A percentile compares a stretch with the other conserved stretches of the same genome.
Evolutionary conservation across 2,113 vertebrate genomes (phyloP).

Genomic region (Sigmodon hispidus): DNA sequence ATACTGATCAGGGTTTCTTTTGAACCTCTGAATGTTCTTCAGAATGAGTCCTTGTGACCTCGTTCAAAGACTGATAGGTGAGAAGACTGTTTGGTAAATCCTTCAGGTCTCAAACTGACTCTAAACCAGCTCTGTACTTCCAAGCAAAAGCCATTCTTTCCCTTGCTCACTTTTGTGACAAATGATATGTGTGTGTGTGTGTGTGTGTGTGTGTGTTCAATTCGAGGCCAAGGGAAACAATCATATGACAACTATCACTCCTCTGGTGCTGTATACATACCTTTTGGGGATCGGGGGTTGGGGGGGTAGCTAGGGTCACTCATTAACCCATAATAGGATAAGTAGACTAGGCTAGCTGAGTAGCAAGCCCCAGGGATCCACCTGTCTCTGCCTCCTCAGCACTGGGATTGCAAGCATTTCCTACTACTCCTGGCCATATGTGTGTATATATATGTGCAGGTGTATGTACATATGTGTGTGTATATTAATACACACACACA

Average conservation of each 20-base stretch:
- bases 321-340: too few relatives aligned
- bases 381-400: not conserved
- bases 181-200: not conserved
- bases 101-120: conserved; percentile 13
- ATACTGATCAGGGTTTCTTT: conserved; percentile 34
- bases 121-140: conserved; percentile 19
- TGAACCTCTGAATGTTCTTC: not conserved
- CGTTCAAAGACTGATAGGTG: not conserved
- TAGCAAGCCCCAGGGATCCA: not conserved
- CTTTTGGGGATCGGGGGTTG: not conserved
- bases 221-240: not conserved
- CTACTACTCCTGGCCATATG: not conserved
- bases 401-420: not conserved
- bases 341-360: not conserved
- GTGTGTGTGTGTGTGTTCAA: not conserved
- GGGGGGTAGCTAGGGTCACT: not conserved
- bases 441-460: not conserved
- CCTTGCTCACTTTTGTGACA: not conserved
- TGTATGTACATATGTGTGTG: not conserved
- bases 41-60: conserved; percentile 15
- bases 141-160: not conserved
- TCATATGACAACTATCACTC: not conserved
- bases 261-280: not conserved
- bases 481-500: not conserved
- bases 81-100: not conserved